Base-by-base conservation (phyloP, 2,888 invertebrate species). In the Phania funesta region DNA sequence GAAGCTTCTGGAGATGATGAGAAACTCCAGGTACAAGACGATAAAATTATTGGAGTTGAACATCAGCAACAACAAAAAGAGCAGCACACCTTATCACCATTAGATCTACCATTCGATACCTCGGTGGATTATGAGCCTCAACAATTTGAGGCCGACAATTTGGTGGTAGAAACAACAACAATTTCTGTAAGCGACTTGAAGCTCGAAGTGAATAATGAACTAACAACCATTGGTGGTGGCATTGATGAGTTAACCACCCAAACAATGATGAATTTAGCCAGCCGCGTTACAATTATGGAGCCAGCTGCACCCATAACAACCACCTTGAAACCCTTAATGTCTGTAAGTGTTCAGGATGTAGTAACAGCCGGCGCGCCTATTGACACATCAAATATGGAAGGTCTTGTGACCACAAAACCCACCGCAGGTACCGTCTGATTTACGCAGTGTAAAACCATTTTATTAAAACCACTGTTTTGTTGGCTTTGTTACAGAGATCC, bases 281-380 rank as follows among this genome's bases (percentile, higher is more conserved):
- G 88, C 73, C 89, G 92, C 60, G 91, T 91, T 0, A 92, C 92
- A 0, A 86, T 91, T 0, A 92, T 92, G 91, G 92, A 92, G 86
- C 92, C 92, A 3, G 87, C 90, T 7, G 89, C 91, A 83, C 86
- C 91, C 76, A 75, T 89, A 58, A 83, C 87, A 56, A 88, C 90
- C 64, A 89, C 89, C 46, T 79, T 90, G 5, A 87, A 82, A 76
- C 89, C 86, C 24, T 84, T 86, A 2, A 87, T 89, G 86, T 81
- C 85, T 1, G 70, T 84, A 8, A 76, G 85, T 9, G 9, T 44
- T 13, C 48, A 52, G 24, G 80, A 84, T 8, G 86, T 86, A 24
- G 87, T 87, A 0, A 89, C 88, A 13, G 86, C 89, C 0, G 83
- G 84, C 3, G 88, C 89, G 2, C 58, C 81, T 16, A 71, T 81